Conservation (phyloP, 2,888 invertebrate genomes). For the Metacarcinus magister region DNA sequence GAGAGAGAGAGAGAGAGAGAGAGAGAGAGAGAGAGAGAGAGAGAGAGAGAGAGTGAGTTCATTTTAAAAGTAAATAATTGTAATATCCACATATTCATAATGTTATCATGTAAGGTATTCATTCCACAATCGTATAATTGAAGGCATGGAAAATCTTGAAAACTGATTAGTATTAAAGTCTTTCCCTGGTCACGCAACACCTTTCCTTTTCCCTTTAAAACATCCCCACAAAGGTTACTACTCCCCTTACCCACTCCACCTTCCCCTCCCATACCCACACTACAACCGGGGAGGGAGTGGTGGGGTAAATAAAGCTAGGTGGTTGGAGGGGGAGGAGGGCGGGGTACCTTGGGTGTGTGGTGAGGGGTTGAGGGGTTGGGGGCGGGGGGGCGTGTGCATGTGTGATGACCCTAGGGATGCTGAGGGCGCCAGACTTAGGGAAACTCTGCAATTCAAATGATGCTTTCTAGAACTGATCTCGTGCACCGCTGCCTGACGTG, state of each 20-base stretch:
- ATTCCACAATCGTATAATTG: no score
- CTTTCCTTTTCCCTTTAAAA: no score
- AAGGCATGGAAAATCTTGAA: no score
- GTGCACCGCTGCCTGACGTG: conserved; percentile 8
- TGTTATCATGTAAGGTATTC: no score
- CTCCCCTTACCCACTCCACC: no score
- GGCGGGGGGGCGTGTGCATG: not conserved
- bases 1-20: not conserved
- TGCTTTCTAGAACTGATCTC: conserved; percentile 43
- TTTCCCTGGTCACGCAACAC: no score
- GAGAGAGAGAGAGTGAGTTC: not conserved
- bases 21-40: not conserved
- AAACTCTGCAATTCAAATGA: conserved; percentile 61
- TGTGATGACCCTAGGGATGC: not conserved
- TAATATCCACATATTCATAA: no score
- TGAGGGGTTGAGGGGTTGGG: not conserved
- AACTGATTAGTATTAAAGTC: no score
- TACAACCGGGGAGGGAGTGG: not conserved
- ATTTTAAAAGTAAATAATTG: no score
- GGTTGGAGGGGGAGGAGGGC: not conserved
- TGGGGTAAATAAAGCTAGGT: not conserved
- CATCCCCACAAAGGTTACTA: no score
- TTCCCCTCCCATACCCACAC: no score
- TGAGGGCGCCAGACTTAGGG: conserved; percentile 22
- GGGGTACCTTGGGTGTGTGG: not conserved